Evolutionary conservation across 2,113 vertebrate genomes (phyloP).

Genomic region (Paratilapia polleni): DNA sequence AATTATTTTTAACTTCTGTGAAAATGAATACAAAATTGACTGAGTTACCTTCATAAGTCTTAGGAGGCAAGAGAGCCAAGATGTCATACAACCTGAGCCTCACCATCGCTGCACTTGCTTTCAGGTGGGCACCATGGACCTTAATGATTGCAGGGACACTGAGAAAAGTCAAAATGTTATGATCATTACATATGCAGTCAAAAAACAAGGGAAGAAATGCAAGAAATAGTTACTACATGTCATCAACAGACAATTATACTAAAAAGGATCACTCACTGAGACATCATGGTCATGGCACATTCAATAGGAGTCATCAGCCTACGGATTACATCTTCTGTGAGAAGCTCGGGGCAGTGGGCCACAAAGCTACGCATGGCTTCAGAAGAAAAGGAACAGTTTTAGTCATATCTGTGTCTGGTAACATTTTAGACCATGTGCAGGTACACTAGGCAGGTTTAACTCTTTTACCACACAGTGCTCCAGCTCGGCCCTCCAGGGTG

Average conservation of each 20-base stretch:
- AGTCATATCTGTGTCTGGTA: neutral
- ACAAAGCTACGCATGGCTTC: conserved; percentile 99
- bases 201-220: neutral
- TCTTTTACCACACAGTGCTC: conserved; percentile 95
- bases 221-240: rapidly evolving
- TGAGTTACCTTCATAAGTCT: conserved; percentile 95
- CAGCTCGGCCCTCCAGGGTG: conserved; percentile 95
- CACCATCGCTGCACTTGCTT: conserved; percentile 99
- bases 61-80: conserved; percentile 95
- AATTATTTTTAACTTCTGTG: neutral
- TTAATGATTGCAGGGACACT: conserved; percentile 97
- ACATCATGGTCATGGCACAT: conserved; percentile 99
- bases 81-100: conserved; percentile 97
- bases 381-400: neutral
- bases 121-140: conserved; percentile 95
- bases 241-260: neutral
- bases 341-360: conserved; percentile 96
- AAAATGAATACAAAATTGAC: neutral
- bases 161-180: neutral
- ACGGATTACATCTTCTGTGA: conserved; percentile 97
- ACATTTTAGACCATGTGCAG: neutral
- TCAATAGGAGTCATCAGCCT: conserved; percentile 98
- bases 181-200: neutral
- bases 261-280: conserved; percentile 88
- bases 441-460: neutral